phyloP scores from a whole-genome alignment of 2,797 vertebrate species.

The Mus spretus region DNA sequence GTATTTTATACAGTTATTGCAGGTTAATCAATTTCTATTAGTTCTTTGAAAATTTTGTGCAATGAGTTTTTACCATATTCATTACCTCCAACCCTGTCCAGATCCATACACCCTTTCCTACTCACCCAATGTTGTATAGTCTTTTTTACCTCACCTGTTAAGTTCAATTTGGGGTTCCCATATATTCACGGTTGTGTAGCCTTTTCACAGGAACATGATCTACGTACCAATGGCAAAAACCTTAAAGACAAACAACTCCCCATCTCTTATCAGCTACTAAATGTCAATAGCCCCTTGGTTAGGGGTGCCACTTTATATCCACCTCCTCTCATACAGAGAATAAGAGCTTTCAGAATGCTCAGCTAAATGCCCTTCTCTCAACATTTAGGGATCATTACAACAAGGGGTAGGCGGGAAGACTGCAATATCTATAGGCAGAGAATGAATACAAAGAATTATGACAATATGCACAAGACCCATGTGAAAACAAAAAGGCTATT shows the following conservation, averaged over 20 bases:
- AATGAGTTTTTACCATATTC: background rate
- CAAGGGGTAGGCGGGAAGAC: background rate
- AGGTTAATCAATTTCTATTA: background rate
- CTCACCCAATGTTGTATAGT: background rate
- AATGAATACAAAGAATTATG: background rate
- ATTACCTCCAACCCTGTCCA: background rate
- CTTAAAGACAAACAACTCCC: background rate
- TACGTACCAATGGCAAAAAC: background rate
- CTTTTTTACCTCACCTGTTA: background rate
- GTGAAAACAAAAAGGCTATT: background rate
- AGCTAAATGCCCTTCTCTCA: background rate
- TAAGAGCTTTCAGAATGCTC: background rate
- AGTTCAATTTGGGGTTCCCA: background rate
- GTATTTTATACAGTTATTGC: background rate
- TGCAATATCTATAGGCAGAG: background rate
- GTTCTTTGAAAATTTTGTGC: background rate
- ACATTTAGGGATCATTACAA: background rate
- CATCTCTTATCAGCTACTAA: background rate
- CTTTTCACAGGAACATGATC: background rate
- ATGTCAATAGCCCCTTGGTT: background rate
- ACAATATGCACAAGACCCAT: background rate
- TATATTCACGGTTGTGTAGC: background rate
- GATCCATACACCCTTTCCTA: background rate
- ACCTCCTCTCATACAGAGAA: background rate
- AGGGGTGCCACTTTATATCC: background rate